Base-by-base conservation (phyloP, 1,140 invertebrate genomes). In the Acyrthosiphon pisum region DNA sequence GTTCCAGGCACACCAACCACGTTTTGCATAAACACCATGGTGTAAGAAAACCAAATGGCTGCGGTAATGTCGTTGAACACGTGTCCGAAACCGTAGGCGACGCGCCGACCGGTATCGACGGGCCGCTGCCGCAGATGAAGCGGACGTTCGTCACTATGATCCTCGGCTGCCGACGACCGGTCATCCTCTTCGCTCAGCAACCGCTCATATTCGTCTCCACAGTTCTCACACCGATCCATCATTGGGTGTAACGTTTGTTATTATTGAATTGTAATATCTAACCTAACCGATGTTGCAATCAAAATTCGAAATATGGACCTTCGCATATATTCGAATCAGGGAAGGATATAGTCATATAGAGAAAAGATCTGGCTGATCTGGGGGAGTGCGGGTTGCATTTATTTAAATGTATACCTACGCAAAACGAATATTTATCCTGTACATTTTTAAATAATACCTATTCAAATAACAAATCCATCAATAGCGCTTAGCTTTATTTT, bases 41-140 rank as follows among this genome's bases (percentile, higher is more conserved):
- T 97, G 95, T 99, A 99, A 0, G 97, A 98, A 95, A 99, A 99
- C 98, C 98, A 99, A 97, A 99, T 98, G 2, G 97, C 97, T 0
- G 98, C 98, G 94, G 97, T 97, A 2, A 99, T 96, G 95, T 99
- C 98, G 95, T 99, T 99, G 94, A 98, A 97, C 84, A 99, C 96
- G 95, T 99, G 98, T 1, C 98, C 98, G 84, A 98, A 95, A 46
- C 97, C 97, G 94, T 96, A 98, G 2, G 97, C 95, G 4, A 97
- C 93, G 94, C 96, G 96, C 92, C 97, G 96, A 50, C 35, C 41
- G 44, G 1, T 93, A 37, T 26, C 26, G 1, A 93, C 20, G 44
- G 44, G 11, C 9, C 11, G 53, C 41, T 22, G 90, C 6, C 44
- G 30, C 20, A n/a, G 4, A 14, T 30, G 56, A n/a, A 46, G 41